Percentiles rank a stretch among this genome's conserved stretches.
phyloP scores from a whole-genome alignment of 2,797 vertebrate genomes.

The Todus mexicanus region DNA sequence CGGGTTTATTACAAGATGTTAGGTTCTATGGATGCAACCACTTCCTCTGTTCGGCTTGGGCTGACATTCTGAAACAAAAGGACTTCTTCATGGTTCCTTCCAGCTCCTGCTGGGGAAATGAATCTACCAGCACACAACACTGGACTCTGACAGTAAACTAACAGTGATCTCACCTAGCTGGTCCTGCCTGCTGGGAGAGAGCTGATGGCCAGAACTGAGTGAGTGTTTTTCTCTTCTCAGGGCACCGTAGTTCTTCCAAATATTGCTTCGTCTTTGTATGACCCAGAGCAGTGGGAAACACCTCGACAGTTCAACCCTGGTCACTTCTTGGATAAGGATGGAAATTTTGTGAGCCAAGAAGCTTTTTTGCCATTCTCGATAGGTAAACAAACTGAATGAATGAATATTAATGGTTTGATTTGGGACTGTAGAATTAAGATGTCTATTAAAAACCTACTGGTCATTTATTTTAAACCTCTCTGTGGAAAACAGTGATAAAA shows the following conservation, averaged over 20 bases:
- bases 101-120: neutral
- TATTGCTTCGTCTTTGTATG: constrained; percentile 57
- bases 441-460: neutral
- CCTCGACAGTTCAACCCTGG: constrained; percentile 62
- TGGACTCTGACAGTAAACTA: neutral
- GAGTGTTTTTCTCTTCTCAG: constrained; percentile 12
- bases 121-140: neutral
- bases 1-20: neutral
- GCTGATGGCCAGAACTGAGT: neutral
- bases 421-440: neutral
- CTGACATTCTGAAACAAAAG: neutral
- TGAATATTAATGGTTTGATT: neutral
- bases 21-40: neutral
- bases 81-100: neutral
- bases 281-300: constrained; percentile 64
- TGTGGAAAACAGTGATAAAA: neutral
- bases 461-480: neutral
- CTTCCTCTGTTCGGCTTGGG: neutral
- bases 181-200: neutral
- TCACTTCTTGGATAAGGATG: constrained; percentile 68
- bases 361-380: constrained; percentile 68
- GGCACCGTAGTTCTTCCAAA: constrained; percentile 64
- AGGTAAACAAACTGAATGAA: constrained; percentile 7
- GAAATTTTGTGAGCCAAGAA: constrained; percentile 57
- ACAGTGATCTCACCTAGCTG: neutral